These are phyloP conservation scores for Cardinalis cardinalis DNA, from an alignment of 2,113 vertebrate genomes.

Conservation along the genomic window DNA sequence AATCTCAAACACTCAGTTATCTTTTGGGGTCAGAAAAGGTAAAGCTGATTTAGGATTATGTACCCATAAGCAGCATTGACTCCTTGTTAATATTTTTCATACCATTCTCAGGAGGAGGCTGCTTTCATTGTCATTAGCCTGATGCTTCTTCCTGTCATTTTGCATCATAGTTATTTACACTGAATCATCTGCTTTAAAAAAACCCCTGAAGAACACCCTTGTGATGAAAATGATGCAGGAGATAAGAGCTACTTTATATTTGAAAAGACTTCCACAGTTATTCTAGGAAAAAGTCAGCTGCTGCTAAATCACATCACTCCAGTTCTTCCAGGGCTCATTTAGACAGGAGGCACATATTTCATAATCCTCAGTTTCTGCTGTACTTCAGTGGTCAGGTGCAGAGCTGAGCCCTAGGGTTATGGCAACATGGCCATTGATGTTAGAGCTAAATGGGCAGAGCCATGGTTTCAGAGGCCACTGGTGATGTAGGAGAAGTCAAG, in stretches of 20 bases:
- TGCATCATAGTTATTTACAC: constrained; percentile 9
- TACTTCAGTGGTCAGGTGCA: background rate
- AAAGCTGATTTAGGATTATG: background rate
- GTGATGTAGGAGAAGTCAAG: background rate
- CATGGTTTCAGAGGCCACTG: background rate
- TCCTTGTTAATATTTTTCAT: constrained; percentile 2
- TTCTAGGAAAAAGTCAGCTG: background rate
- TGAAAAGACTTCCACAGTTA: background rate
- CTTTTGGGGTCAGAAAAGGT: background rate
- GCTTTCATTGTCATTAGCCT: constrained; percentile 3
- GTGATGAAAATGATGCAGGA: background rate
- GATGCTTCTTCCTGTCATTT: constrained; percentile 29
- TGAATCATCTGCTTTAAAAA: constrained; percentile 33
- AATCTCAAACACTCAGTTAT: background rate
- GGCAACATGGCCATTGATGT: background rate
- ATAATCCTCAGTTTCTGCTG: background rate
- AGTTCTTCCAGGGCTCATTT: background rate
- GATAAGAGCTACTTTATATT: background rate
- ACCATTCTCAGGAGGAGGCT: background rate
- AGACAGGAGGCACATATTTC: background rate
- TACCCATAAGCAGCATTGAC: background rate
- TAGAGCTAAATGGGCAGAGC: background rate
- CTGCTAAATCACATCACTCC: background rate
- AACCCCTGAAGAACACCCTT: background rate
- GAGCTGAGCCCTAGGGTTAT: background rate